These are phyloP conservation scores for Rotaria socialis DNA, from an alignment of 2,888 invertebrate species.

Conservation along the genomic window DNA sequence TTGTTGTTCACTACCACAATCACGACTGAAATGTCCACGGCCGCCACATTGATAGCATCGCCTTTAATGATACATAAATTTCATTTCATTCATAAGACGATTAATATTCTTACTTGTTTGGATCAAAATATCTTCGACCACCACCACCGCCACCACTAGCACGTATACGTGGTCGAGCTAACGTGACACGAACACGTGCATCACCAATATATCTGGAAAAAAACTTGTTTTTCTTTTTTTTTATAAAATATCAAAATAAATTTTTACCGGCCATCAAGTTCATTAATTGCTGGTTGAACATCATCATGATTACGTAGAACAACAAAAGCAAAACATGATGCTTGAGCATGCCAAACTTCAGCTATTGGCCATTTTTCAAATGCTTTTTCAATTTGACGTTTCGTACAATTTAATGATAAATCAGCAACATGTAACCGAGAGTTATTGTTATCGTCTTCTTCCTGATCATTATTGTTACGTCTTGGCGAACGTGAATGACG, in stretches of 20 bases:
- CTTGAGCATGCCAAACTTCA: constrained; percentile 66
- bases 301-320: constrained; percentile 64
- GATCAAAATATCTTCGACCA: not conserved
- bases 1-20: constrained; percentile 56
- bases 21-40: constrained; percentile 65
- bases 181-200: constrained; percentile 63
- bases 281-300: constrained; percentile 73
- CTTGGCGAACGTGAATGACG: constrained; percentile 2
- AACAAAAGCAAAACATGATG: constrained; percentile 66
- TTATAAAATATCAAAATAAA: not conserved
- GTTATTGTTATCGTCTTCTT: not conserved
- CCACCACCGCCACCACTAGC: constrained; percentile 46
- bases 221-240: not conserved
- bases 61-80: constrained; percentile 46
- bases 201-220: constrained; percentile 62
- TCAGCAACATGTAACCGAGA: constrained; percentile 5
- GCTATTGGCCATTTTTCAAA: constrained; percentile 63
- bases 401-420: constrained; percentile 51
- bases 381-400: constrained; percentile 63
- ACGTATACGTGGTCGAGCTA: constrained; percentile 65
- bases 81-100: no score
- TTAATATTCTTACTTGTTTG: not conserved
- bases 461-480: not conserved
- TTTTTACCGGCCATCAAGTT: constrained; percentile 71
- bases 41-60: constrained; percentile 66